These are phyloP conservation scores for Amphimallon solstitiale DNA, from an alignment of 2,888 invertebrate species.

Conservation along the genomic window DNA sequence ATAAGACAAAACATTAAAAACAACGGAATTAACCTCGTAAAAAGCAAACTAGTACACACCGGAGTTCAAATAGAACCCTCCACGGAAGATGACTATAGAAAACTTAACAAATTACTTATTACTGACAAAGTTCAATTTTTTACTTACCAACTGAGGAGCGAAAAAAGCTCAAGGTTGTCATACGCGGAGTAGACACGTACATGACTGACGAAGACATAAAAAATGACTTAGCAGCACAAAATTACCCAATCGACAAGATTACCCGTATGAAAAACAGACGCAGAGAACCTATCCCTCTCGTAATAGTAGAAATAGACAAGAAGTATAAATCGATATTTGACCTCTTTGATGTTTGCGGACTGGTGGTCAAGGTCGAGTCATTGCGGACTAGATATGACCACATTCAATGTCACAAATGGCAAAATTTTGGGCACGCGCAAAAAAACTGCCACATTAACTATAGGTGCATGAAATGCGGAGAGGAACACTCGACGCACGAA, in stretches of 20 bases:
- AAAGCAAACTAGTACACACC: no score
- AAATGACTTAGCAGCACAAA: neutral
- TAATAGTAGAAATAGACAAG: conserved; percentile 57
- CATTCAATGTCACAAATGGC: conserved; percentile 12
- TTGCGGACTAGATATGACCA: neutral
- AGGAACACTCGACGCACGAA: neutral
- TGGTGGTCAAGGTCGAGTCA: neutral
- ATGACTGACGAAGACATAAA: neutral
- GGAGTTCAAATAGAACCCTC: no score
- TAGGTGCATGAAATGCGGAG: conserved; percentile 20
- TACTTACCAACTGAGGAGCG: neutral
- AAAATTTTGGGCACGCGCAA: conserved; percentile 8
- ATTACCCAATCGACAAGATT: neutral
- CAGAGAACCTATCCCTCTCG: conserved; percentile 46
- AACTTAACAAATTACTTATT: no score
- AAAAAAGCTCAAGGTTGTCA: neutral
- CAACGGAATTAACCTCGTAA: no score
- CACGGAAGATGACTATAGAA: no score
- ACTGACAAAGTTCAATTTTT: no score
- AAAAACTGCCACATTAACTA: neutral
- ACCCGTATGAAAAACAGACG: conserved; percentile 13
- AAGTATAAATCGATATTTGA: conserved; percentile 37
- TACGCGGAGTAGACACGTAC: neutral
- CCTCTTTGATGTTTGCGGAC: conserved; percentile 52
- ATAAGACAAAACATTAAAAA: no score